Conservation (phyloP, 2,797 vertebrate species). For the Momotus momota region DNA sequence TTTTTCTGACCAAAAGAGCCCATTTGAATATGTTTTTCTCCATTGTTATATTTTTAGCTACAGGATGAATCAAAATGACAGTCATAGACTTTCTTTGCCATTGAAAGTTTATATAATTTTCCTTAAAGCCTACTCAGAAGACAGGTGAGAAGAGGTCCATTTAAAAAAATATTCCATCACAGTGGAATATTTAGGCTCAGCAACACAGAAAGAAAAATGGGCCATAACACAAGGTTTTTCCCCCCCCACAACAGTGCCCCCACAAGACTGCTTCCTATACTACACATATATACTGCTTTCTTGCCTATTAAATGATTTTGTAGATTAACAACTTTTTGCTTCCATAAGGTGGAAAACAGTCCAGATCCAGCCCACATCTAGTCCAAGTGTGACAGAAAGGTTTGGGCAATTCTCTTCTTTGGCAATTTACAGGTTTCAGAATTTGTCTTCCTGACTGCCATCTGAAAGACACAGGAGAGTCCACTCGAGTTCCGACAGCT, state of each 20-base stretch:
- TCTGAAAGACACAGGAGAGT: neutral
- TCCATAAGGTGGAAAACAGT: neutral
- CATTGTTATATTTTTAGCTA: slow-evolving; percentile 6
- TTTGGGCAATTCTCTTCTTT: neutral
- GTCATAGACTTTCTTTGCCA: neutral
- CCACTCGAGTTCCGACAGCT: neutral
- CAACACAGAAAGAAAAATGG: neutral
- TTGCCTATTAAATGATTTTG: neutral
- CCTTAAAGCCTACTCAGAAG: neutral
- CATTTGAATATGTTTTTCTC: neutral
- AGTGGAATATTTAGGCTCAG: neutral
- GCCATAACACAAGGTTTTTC: neutral
- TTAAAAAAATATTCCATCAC: neutral
- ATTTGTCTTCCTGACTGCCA: neutral
- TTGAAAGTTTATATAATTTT: neutral
- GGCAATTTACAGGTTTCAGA: neutral
- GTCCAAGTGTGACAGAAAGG: neutral
- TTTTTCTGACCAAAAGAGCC: neutral
- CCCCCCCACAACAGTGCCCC: fast-evolving
- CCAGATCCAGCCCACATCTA: too few relatives aligned
- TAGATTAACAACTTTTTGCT: neutral
- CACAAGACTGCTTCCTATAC: fast-evolving
- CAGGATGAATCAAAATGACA: slow-evolving; percentile 17
- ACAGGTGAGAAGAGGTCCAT: neutral
- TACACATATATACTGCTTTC: neutral